phyloP scores from a whole-genome alignment of 2,888 invertebrate species.

The Pandemis heparana region DNA sequence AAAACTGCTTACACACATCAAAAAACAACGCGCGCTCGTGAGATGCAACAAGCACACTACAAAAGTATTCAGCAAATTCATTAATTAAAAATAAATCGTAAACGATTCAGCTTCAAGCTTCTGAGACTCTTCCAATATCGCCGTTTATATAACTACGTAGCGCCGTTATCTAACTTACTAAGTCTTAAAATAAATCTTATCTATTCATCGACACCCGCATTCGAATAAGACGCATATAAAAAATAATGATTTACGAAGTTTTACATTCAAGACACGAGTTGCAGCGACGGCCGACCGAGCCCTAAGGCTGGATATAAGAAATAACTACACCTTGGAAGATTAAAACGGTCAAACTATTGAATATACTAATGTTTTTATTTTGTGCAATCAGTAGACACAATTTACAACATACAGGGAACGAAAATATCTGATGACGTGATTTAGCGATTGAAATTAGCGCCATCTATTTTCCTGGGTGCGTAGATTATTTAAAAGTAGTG shows the following conservation, averaged over 20 bases:
- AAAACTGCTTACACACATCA: neutral
- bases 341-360: constrained; percentile 23
- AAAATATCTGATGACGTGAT: too few species aligned
- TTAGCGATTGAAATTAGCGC: too few species aligned
- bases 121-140: constrained; percentile 3
- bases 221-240: constrained; percentile 41
- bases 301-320: constrained; percentile 35
- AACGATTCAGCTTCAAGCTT: neutral
- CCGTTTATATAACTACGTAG: constrained; percentile 2
- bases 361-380: too few species aligned
- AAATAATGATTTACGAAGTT: constrained; percentile 45
- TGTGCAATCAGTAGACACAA: neutral
- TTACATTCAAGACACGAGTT: constrained; percentile 25
- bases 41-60: neutral
- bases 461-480: too few species aligned
- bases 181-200: constrained; percentile 25
- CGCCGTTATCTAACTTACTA: neutral
- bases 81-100: neutral
- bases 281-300: constrained; percentile 35
- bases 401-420: too few species aligned
- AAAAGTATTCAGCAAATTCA: too few species aligned
- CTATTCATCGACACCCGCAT: constrained; percentile 21
- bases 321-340: constrained; percentile 18
- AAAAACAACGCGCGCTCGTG: neutral
- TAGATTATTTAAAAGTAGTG: too few species aligned